A percentile compares a stretch with the other conserved stretches of the same genome.
These are phyloP conservation scores for Acanthis flammea DNA, from an alignment of 2,797 vertebrate species.

Conservation along the genomic window DNA sequence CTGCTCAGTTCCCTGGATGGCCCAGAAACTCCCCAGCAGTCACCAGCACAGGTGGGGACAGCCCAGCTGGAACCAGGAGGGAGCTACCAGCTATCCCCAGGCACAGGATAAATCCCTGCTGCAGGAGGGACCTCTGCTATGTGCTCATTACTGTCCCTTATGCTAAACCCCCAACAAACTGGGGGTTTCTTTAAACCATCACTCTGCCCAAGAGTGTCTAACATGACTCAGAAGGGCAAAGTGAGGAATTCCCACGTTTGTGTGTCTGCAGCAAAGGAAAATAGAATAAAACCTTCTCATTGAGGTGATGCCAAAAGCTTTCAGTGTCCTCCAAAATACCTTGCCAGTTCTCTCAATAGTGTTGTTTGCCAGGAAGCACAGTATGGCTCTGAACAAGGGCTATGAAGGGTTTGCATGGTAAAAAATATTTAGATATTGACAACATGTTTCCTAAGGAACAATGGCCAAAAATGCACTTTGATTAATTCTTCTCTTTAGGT, in stretches of 20 bases:
- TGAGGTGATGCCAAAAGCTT: not conserved
- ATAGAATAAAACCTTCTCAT: not conserved
- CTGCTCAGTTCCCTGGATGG: not conserved
- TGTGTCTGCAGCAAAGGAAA: not conserved
- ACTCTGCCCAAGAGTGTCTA: not conserved
- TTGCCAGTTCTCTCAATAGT: not conserved
- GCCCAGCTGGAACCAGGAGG: not conserved
- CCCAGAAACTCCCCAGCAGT: not conserved
- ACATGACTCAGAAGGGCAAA: not conserved
- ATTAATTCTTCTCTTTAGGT: not conserved
- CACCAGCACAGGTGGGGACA: accelerated
- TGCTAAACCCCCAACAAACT: not conserved
- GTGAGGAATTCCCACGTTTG: not conserved
- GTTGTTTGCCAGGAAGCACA: not conserved
- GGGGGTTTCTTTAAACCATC: not conserved
- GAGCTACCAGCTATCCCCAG: not conserved
- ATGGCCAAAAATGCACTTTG: not conserved
- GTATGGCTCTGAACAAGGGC: not conserved
- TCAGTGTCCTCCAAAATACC: not conserved
- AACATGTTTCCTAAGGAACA: not conserved
- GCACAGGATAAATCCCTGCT: not conserved
- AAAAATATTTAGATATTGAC: not conserved
- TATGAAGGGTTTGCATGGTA: not conserved
- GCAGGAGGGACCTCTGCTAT: not conserved
- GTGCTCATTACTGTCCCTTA: too few relatives aligned